Percentiles rank a stretch among this genome's conserved stretches.
phyloP scores from a whole-genome alignment of 2,113 vertebrate species.

The Cyanistes caeruleus region DNA sequence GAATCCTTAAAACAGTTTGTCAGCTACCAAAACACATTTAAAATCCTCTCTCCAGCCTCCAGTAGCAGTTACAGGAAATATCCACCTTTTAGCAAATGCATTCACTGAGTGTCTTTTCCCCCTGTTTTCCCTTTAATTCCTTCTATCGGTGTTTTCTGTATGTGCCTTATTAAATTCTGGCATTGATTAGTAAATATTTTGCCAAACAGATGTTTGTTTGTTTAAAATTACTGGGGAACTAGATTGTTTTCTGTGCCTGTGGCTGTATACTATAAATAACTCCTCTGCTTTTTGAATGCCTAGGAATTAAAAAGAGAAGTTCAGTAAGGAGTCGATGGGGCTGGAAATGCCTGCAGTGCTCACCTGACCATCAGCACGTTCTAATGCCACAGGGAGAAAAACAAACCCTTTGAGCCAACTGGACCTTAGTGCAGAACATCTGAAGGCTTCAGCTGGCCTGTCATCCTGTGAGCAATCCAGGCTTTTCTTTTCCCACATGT shows the following conservation, averaged over 20 bases:
- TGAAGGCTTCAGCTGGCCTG: slow-evolving; percentile 41
- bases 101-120: neutral
- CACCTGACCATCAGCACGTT: neutral
- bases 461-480: slow-evolving; percentile 12
- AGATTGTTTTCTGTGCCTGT: neutral
- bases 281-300: neutral
- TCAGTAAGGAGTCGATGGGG: neutral
- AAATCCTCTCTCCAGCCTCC: neutral
- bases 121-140: neutral
- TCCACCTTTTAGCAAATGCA: neutral
- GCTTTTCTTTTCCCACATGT: slow-evolving; percentile 49
- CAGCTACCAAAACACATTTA: neutral
- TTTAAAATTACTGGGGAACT: neutral
- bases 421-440: slow-evolving; percentile 41
- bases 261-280: neutral
- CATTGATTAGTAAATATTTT: neutral
- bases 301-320: neutral
- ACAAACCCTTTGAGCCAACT: slow-evolving; percentile 44
- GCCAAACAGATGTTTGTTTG: slow-evolving; percentile 37
- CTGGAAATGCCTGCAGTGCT: neutral
- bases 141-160: neutral
- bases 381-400: neutral
- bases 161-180: neutral
- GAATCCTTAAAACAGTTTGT: neutral
- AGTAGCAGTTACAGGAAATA: neutral